Base-by-base conservation (phyloP, 2,113 vertebrate species). In the Theristicus caerulescens region DNA sequence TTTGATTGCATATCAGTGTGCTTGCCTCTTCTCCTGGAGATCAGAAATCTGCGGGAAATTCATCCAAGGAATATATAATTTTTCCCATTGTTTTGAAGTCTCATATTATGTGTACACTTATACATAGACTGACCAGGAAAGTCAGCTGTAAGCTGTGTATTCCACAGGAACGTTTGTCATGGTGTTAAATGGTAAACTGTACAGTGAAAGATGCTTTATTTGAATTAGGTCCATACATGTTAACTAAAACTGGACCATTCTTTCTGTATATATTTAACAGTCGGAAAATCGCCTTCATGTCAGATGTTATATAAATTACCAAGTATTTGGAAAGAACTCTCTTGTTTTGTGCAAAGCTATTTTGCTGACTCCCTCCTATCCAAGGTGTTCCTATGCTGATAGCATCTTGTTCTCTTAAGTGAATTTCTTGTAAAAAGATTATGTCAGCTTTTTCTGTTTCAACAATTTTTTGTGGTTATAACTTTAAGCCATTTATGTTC, bases 371-470 rank as follows among this genome's bases (percentile, higher is more conserved):
- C 31, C 27, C 32, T 91, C 52, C 27, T 88, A 83, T 58, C 55
- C 79, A 93, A 94, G 82, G 89, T 92, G 92, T 87, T 94, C 77
- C 59, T 77, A 6, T 59, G 86, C 81, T 96, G 93, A 95, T 95
- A 96, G 38, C 76, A 97, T 97, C 89, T 96, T 96, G 79, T 88
- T 94, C 79, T 85, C 57, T 70, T 94, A 96, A 96, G 89, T 86
- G 86, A 90, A 87, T 94, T 96, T 94, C 84, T 93, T 82, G 88
- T 88, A 92, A 94, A 93, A 80, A 77, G 78, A 25, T 95, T 84
- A 66, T 79, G 93, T 94, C 72, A 91, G 92, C 88, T 91, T 87
- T 97, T 96, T 78, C 49, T 66, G 24, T 95, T 96, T 90, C 71
- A 85, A 94, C 86, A 54, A 8, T 49, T 94, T 94, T 95, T 81